phyloP scores from a whole-genome alignment of 2,888 invertebrate genomes.

The Drosophila cyrtoloma region DNA sequence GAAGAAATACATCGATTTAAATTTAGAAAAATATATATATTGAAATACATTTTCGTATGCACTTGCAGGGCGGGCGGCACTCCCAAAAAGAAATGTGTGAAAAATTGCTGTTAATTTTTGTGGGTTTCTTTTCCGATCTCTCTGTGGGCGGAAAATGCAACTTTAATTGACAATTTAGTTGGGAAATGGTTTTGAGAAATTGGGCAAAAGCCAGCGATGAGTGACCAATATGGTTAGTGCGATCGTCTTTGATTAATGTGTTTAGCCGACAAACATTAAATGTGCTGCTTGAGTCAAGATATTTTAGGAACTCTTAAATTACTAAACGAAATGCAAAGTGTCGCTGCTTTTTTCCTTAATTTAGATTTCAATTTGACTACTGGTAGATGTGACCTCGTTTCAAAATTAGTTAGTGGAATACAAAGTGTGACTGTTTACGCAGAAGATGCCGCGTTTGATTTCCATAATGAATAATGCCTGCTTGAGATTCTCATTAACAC shows the following conservation, averaged over 20 bases:
- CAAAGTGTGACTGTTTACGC: not conserved
- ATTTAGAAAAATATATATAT: slow-evolving; percentile 54
- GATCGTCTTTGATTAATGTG: slow-evolving; percentile 16
- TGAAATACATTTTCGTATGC: slow-evolving; percentile 51
- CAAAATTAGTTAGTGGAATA: not conserved
- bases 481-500: not conserved
- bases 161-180: slow-evolving; percentile 71
- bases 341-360: not conserved
- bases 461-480: not conserved
- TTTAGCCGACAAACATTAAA: not conserved
- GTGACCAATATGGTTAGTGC: slow-evolving; percentile 19
- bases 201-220: slow-evolving; percentile 13
- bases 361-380: not conserved
- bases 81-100: slow-evolving; percentile 71
- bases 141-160: slow-evolving; percentile 61
- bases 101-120: slow-evolving; percentile 56
- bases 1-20: slow-evolving; percentile 59
- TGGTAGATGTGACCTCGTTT: not conserved
- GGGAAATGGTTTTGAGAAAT: slow-evolving; percentile 33
- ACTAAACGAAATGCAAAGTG: too few species aligned
- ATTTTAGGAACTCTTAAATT: slow-evolving; percentile 1
- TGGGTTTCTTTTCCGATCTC: slow-evolving; percentile 6
- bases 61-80: slow-evolving; percentile 44
- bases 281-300: not conserved
- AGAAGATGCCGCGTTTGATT: not conserved